Evolutionary conservation across 2,888 invertebrate species (phyloP).

Genomic region (Amiota communis): DNA sequence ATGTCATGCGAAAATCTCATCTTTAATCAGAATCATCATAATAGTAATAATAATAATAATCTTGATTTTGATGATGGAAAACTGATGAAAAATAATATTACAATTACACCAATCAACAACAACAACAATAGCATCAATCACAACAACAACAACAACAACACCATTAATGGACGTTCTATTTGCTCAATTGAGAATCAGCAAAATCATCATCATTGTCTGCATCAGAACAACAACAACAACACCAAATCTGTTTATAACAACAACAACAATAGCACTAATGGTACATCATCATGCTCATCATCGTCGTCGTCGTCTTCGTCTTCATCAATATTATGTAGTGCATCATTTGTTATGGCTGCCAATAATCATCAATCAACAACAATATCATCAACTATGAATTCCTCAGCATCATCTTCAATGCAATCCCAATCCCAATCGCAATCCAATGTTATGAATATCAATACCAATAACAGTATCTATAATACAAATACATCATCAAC

Average conservation of each 20-base stretch:
- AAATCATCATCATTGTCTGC: slow-evolving; percentile 31
- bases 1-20: slow-evolving; percentile 70
- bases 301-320: neutral
- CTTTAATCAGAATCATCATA: slow-evolving; percentile 64
- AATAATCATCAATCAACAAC: neutral
- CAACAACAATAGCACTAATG: slow-evolving; percentile 24
- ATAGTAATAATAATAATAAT: slow-evolving; percentile 51
- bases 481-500: slow-evolving; percentile 7
- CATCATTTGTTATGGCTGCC: slow-evolving; percentile 6
- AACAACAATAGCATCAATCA: slow-evolving; percentile 36
- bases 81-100: slow-evolving; percentile 57
- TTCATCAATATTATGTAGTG: slow-evolving; percentile 6
- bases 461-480: too few species aligned
- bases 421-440: too few species aligned
- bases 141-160: slow-evolving; percentile 33
- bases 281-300: neutral
- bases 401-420: neutral
- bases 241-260: slow-evolving; percentile 28
- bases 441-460: too few species aligned
- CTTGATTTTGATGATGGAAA: too few species aligned
- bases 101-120: slow-evolving; percentile 58
- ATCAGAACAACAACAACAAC: slow-evolving; percentile 44
- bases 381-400: slow-evolving; percentile 30
- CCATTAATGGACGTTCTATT: slow-evolving; percentile 47
- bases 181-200: slow-evolving; percentile 59